These are phyloP conservation scores for Meteorus sp. DNA, from an alignment of 1,140 invertebrate genomes.

Conservation along the genomic window DNA sequence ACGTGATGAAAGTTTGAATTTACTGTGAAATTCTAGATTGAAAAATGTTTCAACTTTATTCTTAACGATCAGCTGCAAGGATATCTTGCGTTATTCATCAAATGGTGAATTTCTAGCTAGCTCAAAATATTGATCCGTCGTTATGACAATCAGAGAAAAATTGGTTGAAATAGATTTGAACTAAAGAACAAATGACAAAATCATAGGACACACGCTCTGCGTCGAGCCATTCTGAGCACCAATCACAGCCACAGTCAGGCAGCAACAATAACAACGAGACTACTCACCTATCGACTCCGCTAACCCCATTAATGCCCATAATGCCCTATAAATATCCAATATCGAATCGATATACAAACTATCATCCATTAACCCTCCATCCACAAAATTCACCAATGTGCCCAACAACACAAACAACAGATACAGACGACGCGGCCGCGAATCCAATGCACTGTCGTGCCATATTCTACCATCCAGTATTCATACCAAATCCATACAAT, in stretches of 20 bases:
- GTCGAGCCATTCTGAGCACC: constrained; percentile 52
- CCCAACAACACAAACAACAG: neutral
- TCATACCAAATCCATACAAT: constrained; percentile 16
- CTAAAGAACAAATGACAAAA: constrained; percentile 29
- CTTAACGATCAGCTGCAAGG: too few species aligned
- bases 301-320: constrained; percentile 43
- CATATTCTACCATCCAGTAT: constrained; percentile 43
- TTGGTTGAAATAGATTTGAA: neutral
- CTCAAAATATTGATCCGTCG: neutral
- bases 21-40: too few species aligned
- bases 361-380: constrained; percentile 45
- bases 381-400: constrained; percentile 7
- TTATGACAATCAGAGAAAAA: constrained; percentile 1
- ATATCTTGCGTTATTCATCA: too few species aligned
- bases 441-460: constrained; percentile 43
- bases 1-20: too few species aligned
- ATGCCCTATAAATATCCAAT: constrained; percentile 52
- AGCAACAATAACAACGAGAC: constrained; percentile 33
- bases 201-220: constrained; percentile 52
- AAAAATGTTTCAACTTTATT: too few species aligned
- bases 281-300: constrained; percentile 31
- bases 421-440: constrained; percentile 16
- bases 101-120: too few species aligned
- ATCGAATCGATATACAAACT: constrained; percentile 45
- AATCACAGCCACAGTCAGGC: constrained; percentile 34